These are phyloP conservation scores for Caenorhabditis zanzibari DNA, from an alignment of 2,888 invertebrate genomes.

Conservation along the genomic window DNA sequence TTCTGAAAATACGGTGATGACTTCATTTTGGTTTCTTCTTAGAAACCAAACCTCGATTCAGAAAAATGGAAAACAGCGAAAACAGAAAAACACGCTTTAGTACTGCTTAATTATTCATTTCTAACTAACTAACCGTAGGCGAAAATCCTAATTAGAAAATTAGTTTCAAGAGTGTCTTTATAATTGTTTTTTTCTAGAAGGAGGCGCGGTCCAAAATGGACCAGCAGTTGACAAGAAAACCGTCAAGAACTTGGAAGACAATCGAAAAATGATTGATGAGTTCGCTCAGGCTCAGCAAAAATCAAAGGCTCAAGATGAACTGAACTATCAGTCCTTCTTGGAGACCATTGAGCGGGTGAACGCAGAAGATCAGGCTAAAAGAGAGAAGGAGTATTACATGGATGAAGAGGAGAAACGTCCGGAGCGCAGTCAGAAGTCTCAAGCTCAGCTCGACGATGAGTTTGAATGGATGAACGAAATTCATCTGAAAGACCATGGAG, in stretches of 20 bases:
- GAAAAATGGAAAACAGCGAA: background rate
- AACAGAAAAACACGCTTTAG: slow-evolving; percentile 19
- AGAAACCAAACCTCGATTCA: slow-evolving; percentile 18
- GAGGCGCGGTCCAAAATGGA: slow-evolving; percentile 58
- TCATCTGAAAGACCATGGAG: too few relatives aligned
- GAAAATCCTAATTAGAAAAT: slow-evolving; percentile 36
- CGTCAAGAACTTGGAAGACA: background rate
- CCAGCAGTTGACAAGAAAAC: slow-evolving; percentile 32
- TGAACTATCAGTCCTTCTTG: background rate
- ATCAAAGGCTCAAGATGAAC: background rate
- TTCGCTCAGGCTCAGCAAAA: background rate
- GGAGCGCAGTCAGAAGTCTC: too few relatives aligned
- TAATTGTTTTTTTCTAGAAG: slow-evolving; percentile 51
- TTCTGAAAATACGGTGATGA: too few relatives aligned
- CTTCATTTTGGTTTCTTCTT: background rate
- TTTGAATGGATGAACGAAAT: too few relatives aligned
- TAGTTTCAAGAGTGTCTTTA: background rate
- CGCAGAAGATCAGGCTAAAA: background rate
- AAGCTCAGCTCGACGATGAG: too few relatives aligned
- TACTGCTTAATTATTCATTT: slow-evolving; percentile 35
- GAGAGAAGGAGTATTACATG: too few relatives aligned
- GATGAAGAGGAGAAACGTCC: too few relatives aligned
- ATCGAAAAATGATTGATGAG: background rate
- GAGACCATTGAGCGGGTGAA: background rate
- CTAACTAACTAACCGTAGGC: slow-evolving; percentile 3